Conservation (phyloP, 2,888 invertebrate species). For the Rhodophaea formosa region DNA sequence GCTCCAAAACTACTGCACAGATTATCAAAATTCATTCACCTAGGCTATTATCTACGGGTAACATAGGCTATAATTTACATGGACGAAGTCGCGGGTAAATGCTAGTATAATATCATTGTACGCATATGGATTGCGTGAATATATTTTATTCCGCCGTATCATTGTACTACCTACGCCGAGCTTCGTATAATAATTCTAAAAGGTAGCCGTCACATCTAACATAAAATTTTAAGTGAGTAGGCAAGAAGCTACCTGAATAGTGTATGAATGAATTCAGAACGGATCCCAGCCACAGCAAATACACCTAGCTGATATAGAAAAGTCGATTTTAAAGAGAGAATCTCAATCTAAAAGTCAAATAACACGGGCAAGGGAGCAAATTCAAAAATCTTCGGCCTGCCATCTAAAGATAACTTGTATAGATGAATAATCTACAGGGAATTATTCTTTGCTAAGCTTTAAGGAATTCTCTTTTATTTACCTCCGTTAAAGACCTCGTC, state of each 20-base stretch:
- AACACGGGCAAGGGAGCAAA: slow-evolving; percentile 29
- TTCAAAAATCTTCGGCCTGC: slow-evolving; percentile 23
- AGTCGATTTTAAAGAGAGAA: slow-evolving; percentile 40
- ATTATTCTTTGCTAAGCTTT: slow-evolving; percentile 9
- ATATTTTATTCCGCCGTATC: background rate
- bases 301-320: slow-evolving; percentile 26
- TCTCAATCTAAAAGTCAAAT: slow-evolving; percentile 54
- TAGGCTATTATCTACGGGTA: no score
- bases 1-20: no score
- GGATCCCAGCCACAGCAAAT: slow-evolving; percentile 18
- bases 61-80: no score
- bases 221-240: background rate
- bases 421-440: slow-evolving; percentile 20
- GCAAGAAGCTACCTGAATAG: slow-evolving; percentile 19
- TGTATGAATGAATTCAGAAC: slow-evolving; percentile 33
- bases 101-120: no score
- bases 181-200: background rate
- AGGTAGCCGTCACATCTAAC: background rate
- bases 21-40: no score
- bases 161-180: background rate
- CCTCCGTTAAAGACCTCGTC: slow-evolving; percentile 3
- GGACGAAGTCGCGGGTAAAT: no score
- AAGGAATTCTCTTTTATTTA: slow-evolving; percentile 13
- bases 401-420: slow-evolving; percentile 14
- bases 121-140: background rate